These are phyloP conservation scores for Ptychadena robeensis DNA, from an alignment of 2,797 vertebrate species.

Conservation along the genomic window DNA sequence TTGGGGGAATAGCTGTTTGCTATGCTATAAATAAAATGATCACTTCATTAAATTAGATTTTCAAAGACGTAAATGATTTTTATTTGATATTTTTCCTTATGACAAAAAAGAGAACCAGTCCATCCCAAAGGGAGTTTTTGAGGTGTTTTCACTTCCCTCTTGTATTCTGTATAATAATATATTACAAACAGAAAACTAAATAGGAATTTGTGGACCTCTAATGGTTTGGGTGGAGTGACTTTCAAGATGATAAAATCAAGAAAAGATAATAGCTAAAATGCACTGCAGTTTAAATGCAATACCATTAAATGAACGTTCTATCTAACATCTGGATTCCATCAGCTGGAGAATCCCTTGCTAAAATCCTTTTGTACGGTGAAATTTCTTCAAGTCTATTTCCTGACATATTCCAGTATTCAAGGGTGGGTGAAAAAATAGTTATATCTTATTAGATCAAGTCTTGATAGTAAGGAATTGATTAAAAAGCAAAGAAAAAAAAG, in stretches of 20 bases:
- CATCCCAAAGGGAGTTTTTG: not conserved
- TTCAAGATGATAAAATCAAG: not conserved
- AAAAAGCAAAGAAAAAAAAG: not conserved
- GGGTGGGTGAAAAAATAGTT: slow-evolving; percentile 10
- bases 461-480: not conserved
- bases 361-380: slow-evolving; percentile 7
- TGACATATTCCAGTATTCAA: slow-evolving; percentile 77
- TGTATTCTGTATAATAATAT: not conserved
- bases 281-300: slow-evolving; percentile 28
- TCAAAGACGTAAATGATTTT: no score
- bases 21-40: no score
- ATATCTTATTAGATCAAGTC: not conserved
- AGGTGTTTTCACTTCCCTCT: not conserved
- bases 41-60: no score
- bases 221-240: not conserved
- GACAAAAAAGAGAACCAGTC: no score
- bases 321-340: slow-evolving; percentile 5
- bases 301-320: not conserved
- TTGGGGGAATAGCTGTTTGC: no score
- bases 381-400: slow-evolving; percentile 86
- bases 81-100: no score
- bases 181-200: not conserved
- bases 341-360: slow-evolving; percentile 8
- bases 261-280: slow-evolving; percentile 17
- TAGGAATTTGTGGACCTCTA: not conserved